Base-by-base conservation (phyloP, 2,797 vertebrate species). In the Geotrypetes seraphini region DNA sequence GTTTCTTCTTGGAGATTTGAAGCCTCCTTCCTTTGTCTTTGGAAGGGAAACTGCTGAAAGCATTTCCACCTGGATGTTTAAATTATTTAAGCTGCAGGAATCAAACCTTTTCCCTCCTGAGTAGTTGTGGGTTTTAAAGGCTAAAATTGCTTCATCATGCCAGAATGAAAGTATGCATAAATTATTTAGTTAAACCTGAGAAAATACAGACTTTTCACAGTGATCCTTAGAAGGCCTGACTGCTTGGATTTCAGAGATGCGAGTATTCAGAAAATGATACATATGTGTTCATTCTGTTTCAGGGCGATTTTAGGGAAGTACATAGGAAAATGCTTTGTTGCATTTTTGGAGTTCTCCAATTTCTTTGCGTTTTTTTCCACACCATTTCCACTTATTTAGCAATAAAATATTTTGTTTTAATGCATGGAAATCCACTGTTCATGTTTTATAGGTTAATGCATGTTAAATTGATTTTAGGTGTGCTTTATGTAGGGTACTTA, bases 101-200 rank as follows among this genome's bases (percentile, higher is more conserved):
- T 86, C 65, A 80, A 76, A 79, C 79, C 69, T 85, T 83, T 81
- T 79, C 83, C 80, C 81, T 84, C 72, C 63, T 75, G 79, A 90
- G 79, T 71, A 84, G 75, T 78, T 72, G 71, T 84, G 83, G 85
- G 71, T 86, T 84, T 81, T 85, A 86, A 88, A 87, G 87, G 85
- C 86, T 85, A 85, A 86, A 92, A 91, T 90, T 89, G 88, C 90
- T 93, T 90, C 87, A 91, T 95, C 89, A 88, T 87, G 87, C 84
- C 87, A 81, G 83, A 84, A 82, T 83, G 81, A 85, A 90, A 85
- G 88, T 80, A 82, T 86, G 87, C 88, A 90, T 93, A 81, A 80
- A 89, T 93, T 94, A 92, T 96, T 92, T 85, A 92, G 86, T 81
- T 83, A 66, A 87, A 88, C 82, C 84, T 83, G 81, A 87, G 83